Evolutionary conservation across 2,797 vertebrate species (phyloP).

Genomic region (Pangasius djambal): DNA sequence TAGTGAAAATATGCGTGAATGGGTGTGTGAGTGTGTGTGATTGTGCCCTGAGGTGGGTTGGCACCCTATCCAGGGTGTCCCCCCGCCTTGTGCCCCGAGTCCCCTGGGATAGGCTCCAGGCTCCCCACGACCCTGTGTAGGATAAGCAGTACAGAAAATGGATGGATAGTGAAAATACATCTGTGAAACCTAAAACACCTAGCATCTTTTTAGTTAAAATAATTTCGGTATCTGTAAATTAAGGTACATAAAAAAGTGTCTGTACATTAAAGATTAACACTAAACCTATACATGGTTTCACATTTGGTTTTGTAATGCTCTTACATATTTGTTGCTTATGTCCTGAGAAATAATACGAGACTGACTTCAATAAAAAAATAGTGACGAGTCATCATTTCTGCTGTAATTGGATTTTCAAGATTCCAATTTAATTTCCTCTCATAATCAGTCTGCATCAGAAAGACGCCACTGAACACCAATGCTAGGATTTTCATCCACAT

Average conservation of each 20-base stretch:
- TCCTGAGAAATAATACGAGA: neutral
- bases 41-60: no score
- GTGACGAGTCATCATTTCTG: constrained; percentile 2
- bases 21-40: no score
- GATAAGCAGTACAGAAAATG: no score
- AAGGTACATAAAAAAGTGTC: neutral
- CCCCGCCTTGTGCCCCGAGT: no score
- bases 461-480: neutral
- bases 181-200: neutral
- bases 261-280: neutral
- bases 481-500: neutral
- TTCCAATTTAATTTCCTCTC: constrained; percentile 20
- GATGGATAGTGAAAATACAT: neutral
- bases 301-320: neutral
- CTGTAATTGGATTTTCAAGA: constrained; percentile 29
- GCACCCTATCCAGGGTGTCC: no score
- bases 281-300: neutral
- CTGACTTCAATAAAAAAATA: neutral
- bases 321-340: neutral
- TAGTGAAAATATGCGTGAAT: no score
- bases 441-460: constrained; percentile 16
- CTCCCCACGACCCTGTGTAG: no score
- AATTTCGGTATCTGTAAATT: neutral
- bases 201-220: neutral
- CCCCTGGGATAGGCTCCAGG: no score